These are phyloP conservation scores for Ceratitis capitata DNA, from an alignment of 1,140 invertebrate genomes.

Conservation along the genomic window DNA sequence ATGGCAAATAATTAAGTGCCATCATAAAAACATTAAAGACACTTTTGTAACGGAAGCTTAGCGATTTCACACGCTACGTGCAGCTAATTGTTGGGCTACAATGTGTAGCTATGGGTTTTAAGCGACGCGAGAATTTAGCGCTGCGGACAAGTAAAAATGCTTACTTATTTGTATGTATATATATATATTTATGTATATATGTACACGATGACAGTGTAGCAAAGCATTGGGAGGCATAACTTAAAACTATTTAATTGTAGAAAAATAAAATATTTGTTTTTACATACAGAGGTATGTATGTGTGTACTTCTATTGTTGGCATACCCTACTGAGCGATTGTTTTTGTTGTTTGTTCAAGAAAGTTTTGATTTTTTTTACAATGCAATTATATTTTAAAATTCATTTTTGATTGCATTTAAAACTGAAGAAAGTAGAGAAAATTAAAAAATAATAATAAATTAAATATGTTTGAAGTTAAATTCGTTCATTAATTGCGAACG, in stretches of 20 bases:
- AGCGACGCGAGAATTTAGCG: no score
- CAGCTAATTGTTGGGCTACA: not conserved
- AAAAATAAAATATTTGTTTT: not conserved
- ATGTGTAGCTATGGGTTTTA: no score
- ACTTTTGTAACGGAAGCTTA: slow-evolving; percentile 31
- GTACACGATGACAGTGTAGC: not conserved
- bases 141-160: not conserved
- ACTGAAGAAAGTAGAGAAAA: no score
- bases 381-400: not conserved
- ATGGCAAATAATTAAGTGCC: slow-evolving; percentile 29
- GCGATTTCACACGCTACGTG: slow-evolving; percentile 4
- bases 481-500: no score
- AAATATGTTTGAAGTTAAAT: no score
- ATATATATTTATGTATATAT: not conserved
- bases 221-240: not conserved
- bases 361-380: not conserved
- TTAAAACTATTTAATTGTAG: not conserved
- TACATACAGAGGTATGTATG: no score
- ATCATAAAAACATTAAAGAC: slow-evolving; percentile 33
- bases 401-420: not conserved
- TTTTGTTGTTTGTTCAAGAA: not conserved
- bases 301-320: not conserved
- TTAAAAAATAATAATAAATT: no score
- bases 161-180: not conserved
- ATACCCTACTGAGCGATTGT: no score